Evolutionary conservation across 2,113 vertebrate species (phyloP).

Genomic region (Ictalurus furcatus): DNA sequence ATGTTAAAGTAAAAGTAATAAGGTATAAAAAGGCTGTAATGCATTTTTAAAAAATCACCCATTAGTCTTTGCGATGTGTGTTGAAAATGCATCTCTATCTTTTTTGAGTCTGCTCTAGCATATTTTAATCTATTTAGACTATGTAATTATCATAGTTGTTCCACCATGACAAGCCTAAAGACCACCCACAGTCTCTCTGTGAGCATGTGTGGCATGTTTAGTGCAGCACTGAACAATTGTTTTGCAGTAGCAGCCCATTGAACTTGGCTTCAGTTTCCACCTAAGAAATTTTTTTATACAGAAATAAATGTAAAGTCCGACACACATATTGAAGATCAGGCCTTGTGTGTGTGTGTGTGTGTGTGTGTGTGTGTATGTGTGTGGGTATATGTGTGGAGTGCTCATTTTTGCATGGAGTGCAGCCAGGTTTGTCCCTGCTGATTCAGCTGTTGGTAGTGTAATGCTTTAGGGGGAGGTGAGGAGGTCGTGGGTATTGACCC

Average conservation of each 20-base stretch:
- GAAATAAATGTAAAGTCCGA: neutral
- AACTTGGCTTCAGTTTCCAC: constrained; percentile 11
- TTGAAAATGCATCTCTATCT: neutral
- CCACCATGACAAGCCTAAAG: constrained; percentile 41
- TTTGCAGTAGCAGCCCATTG: neutral
- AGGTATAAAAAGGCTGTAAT: neutral
- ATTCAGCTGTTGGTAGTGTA: constrained; percentile 56
- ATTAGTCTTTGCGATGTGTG: neutral
- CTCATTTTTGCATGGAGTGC: constrained; percentile 36
- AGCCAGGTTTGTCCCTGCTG: constrained; percentile 48
- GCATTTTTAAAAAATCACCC: neutral
- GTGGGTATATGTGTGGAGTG: constrained; percentile 9
- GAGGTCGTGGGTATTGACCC: constrained; percentile 44
- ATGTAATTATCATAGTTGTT: constrained; percentile 35
- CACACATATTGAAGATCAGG: neutral
- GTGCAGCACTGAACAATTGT: neutral
- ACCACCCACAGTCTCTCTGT: constrained; percentile 34
- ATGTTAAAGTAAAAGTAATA: neutral
- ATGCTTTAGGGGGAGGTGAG: constrained; percentile 36
- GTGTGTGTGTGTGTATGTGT: constrained; percentile 23
- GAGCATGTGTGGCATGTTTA: neutral
- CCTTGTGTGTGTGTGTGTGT: constrained; percentile 24
- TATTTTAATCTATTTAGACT: neutral
- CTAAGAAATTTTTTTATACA: neutral
- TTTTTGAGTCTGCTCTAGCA: neutral